phyloP scores from a whole-genome alignment of 2,113 vertebrate species.

The Spea bombifrons region DNA sequence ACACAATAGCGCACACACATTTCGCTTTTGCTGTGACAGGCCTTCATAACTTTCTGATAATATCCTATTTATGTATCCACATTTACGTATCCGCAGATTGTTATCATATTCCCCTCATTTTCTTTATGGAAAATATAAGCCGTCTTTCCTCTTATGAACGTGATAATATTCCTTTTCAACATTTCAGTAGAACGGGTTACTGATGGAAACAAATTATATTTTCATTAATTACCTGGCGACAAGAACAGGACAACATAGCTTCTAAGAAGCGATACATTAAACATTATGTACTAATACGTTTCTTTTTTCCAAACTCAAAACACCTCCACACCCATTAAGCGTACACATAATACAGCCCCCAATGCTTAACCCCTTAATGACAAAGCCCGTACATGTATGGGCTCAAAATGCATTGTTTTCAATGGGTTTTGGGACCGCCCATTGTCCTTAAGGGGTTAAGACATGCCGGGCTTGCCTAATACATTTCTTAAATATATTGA shows the following conservation, averaged over 20 bases:
- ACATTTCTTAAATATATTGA: not conserved
- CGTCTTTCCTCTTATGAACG: not conserved
- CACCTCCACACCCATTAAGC: too few species aligned
- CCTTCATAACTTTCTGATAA: slow-evolving; percentile 21
- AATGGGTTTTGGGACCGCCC: too few species aligned
- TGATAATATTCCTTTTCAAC: not conserved
- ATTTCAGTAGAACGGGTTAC: not conserved
- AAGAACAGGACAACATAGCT: not conserved
- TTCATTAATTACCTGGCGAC: not conserved
- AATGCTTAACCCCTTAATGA: too few species aligned
- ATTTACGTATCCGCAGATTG: not conserved
- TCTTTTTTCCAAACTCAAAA: too few species aligned
- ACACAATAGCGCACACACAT: not conserved
- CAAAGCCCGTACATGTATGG: too few species aligned
- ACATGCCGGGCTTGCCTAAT: too few species aligned
- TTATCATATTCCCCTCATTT: not conserved
- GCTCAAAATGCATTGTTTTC: too few species aligned
- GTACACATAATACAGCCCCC: too few species aligned
- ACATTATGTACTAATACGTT: not conserved
- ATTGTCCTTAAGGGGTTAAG: too few species aligned
- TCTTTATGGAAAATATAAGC: not conserved
- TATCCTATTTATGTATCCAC: slow-evolving; percentile 17
- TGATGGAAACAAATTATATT: not conserved
- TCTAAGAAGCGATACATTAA: not conserved
- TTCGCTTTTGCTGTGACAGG: slow-evolving; percentile 24